Conservation (phyloP, 2,888 invertebrate genomes). For the Sclerodermus sp. region DNA sequence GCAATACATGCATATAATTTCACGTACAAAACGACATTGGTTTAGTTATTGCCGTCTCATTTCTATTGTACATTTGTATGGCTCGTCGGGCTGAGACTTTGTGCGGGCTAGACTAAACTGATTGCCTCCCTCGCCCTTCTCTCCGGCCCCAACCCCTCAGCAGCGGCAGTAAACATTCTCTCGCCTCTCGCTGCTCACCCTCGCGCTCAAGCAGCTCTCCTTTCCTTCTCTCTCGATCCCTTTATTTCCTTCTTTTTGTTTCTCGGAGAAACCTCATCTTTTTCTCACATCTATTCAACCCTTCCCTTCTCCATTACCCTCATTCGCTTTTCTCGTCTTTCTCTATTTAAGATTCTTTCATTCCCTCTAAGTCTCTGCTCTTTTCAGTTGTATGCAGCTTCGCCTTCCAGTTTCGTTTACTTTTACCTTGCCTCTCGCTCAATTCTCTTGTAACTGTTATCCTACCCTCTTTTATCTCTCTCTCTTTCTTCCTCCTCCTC, state of each 20-base stretch:
- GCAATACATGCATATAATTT: too few species aligned
- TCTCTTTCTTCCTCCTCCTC: conserved; percentile 8
- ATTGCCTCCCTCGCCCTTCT: conserved; percentile 30
- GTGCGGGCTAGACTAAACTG: conserved; percentile 38
- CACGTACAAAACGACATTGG: conserved; percentile 30
- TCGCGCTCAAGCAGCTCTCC: not conserved
- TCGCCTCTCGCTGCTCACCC: not conserved
- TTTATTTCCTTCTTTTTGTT: not conserved
- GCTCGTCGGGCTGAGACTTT: conserved; percentile 19
- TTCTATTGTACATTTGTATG: conserved; percentile 45
- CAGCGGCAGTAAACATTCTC: not conserved
- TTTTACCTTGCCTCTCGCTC: conserved; percentile 1
- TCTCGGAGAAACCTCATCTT: too few species aligned
- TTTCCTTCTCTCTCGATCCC: not conserved
- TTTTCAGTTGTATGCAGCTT: not conserved
- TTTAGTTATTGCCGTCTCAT: conserved; percentile 43
- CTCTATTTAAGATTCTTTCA: conserved; percentile 3
- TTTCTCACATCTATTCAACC: too few species aligned
- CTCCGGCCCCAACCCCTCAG: not conserved
- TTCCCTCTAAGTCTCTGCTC: not conserved
- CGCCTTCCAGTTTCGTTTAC: not conserved
- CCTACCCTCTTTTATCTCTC: conserved; percentile 14
- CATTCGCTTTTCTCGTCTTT: too few species aligned
- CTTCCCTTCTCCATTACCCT: conserved; percentile 16
- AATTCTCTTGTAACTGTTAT: conserved; percentile 10